Percentiles rank a stretch among this genome's conserved stretches.
These are phyloP conservation scores for Pelodiscus sinensis DNA, from an alignment of 2,113 vertebrate species.

Conservation along the genomic window DNA sequence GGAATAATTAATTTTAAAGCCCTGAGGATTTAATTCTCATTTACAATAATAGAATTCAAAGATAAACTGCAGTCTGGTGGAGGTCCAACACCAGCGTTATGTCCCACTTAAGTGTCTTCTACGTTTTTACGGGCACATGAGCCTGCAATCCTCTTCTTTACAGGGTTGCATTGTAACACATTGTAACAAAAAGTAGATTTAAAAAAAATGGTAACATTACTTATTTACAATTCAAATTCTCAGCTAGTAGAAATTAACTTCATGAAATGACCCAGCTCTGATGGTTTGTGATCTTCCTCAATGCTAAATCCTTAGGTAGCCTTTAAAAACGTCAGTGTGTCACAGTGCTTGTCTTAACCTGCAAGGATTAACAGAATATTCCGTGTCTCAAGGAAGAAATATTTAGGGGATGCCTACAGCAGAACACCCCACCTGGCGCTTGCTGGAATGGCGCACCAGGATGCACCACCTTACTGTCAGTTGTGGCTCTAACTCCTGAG, in stretches of 20 bases:
- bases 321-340: not conserved
- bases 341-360: rapidly evolving
- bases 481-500: not conserved
- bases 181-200: not conserved
- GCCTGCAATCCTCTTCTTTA: not conserved
- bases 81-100: not conserved
- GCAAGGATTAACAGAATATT: not conserved
- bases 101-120: not conserved
- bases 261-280: not conserved
- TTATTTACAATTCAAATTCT: not conserved
- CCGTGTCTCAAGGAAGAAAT: not conserved
- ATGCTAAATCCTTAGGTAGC: not conserved
- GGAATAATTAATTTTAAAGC: not conserved
- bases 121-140: not conserved
- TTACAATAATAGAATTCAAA: not conserved
- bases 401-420: not conserved
- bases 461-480: too few relatives aligned
- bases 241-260: not conserved
- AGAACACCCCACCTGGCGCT: too few relatives aligned
- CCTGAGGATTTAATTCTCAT: not conserved
- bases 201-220: not conserved
- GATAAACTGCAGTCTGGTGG: not conserved
- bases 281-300: not conserved
- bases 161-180: not conserved
- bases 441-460: too few relatives aligned